Base-by-base conservation (phyloP, 2,888 invertebrate genomes). In the Ptychoptera albimana region DNA sequence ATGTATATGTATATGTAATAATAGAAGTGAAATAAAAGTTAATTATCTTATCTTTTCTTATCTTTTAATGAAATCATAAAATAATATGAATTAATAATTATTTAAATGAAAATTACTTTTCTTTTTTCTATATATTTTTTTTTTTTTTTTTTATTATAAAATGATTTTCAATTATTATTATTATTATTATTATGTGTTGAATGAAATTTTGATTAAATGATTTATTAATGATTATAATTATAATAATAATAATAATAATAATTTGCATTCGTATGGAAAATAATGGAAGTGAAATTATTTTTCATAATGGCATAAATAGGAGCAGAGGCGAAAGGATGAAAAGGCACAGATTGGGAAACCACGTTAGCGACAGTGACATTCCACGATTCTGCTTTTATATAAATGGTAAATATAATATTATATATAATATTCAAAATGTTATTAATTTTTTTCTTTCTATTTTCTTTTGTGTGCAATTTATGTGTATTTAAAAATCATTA, bases 341-440 rank as follows among this genome's bases (percentile, higher is more conserved):
- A 57, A 61, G 61, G 61, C 65, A 63, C 65, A 66, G 66, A 65
- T 65, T 66, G 64, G 65, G 66, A 62, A 58, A 64, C 64, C 64
- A 64, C 65, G 64, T 63, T 64, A 64, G 63, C 64, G 64, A 65
- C 63, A 64, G 62, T 60, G 64, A 65, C 63, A 64, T 63, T 63
- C 58, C 61, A 63, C 61, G 57, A 59, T 40, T 15, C 31, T 40
- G 40, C 32, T 40, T 40, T n/a, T 32, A 31, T 15, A 11, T 32
- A 32, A 32, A n/a, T n/a, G 32, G n/a, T 11, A 32, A 32, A 32
- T 32, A 32, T 11, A 11, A 32, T 11, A 32, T 7, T 32, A 32
- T 32, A 7, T 32, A 3, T 32, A 7, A 7, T 7, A 7, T 7
- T 32, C 9, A 3, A 11, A 23, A 23, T 23, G 23, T 23, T 23